These are phyloP conservation scores for Mimumesa dahlbomi DNA, from an alignment of 2,888 invertebrate species.

Conservation along the genomic window DNA sequence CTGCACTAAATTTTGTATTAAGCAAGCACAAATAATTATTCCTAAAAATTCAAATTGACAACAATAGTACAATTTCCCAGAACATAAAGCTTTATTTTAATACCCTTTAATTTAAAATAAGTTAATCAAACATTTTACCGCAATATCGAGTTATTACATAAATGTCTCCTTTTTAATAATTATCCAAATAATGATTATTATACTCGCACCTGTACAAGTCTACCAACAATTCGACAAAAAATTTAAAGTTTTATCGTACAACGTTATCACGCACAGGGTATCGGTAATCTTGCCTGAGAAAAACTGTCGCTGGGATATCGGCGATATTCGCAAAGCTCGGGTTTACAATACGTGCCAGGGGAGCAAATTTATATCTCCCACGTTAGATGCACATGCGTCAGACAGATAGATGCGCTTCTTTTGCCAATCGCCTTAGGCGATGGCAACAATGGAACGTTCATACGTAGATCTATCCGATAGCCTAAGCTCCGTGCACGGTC, in stretches of 20 bases:
- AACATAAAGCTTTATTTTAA: no score
- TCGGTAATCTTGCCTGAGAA: slow-evolving; percentile 45
- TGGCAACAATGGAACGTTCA: slow-evolving; percentile 18
- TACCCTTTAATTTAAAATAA: no score
- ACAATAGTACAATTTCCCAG: no score
- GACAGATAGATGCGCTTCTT: slow-evolving; percentile 34
- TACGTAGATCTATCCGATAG: slow-evolving; percentile 2
- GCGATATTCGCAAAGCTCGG: slow-evolving; percentile 52
- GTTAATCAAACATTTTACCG: no score
- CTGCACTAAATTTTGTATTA: no score
- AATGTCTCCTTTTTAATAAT: no score
- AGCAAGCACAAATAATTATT: no score
- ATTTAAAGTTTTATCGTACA: not conserved
- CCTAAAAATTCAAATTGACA: no score
- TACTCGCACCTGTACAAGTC: no score
- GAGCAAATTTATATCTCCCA: slow-evolving; percentile 47
- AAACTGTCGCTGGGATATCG: slow-evolving; percentile 31
- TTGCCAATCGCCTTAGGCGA: slow-evolving; percentile 32
- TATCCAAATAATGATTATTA: no score
- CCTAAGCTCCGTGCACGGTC: slow-evolving; percentile 17
- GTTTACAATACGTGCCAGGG: slow-evolving; percentile 58
- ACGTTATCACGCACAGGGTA: slow-evolving; percentile 36
- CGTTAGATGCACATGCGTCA: slow-evolving; percentile 39
- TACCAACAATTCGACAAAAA: no score
- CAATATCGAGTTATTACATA: no score